Evolutionary conservation across 2,113 vertebrate genomes (phyloP).

Genomic region (Xenopus borealis): DNA sequence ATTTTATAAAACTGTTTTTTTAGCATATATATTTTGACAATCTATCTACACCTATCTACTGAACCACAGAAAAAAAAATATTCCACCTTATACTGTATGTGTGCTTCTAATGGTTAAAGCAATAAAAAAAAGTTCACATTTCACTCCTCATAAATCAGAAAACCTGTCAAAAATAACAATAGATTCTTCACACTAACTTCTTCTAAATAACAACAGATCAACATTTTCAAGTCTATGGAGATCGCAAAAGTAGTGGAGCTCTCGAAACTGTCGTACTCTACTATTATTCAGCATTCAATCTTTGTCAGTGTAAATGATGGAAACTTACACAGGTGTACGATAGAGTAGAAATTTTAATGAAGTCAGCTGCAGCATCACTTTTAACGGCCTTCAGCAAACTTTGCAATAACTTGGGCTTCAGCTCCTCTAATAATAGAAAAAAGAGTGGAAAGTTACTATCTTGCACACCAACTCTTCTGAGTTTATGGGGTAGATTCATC

Average conservation of each 20-base stretch:
- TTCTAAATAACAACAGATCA: constrained; percentile 17
- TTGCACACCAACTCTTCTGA: too few species aligned
- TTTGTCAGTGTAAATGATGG: constrained; percentile 40
- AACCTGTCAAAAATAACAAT: constrained; percentile 36
- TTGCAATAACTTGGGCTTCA: background rate
- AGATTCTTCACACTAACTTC: constrained; percentile 29
- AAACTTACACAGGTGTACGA: constrained; percentile 22
- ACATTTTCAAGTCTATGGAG: constrained; percentile 22
- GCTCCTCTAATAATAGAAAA: background rate
- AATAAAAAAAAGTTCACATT: constrained; percentile 47
- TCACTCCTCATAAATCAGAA: constrained; percentile 19
- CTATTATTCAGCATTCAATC: constrained; percentile 33
- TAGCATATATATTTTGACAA: too few species aligned
- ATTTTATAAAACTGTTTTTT: too few species aligned
- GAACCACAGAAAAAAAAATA: too few species aligned
- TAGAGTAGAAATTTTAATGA: constrained; percentile 30
- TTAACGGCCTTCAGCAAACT: constrained; percentile 17
- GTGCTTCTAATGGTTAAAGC: background rate
- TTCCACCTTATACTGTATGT: background rate
- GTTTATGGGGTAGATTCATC: too few species aligned
- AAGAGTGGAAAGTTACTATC: too few species aligned
- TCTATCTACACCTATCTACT: too few species aligned
- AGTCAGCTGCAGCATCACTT: background rate
- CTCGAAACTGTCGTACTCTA: constrained; percentile 17
- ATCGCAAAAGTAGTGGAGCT: constrained; percentile 21